Evolutionary conservation across 2,888 invertebrate species (phyloP).

Genomic region (Mechanitis mazaeus): DNA sequence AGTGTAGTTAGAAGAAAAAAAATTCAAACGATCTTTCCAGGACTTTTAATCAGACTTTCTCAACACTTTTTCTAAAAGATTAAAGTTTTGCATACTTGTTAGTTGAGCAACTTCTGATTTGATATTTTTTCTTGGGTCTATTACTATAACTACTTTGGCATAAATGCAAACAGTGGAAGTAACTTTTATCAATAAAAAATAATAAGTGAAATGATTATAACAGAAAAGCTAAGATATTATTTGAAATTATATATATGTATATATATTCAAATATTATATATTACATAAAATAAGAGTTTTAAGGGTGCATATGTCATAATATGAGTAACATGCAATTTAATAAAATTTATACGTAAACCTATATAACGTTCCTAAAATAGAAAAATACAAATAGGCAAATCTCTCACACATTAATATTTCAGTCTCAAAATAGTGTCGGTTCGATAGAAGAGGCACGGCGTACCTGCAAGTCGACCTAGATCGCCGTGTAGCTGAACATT

Average conservation of each 20-base stretch:
- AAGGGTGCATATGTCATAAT: no score
- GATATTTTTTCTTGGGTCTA: slow-evolving; percentile 1
- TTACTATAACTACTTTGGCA: not conserved
- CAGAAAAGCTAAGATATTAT: no score
- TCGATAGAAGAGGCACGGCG: slow-evolving; percentile 7
- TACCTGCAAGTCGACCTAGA: slow-evolving; percentile 16
- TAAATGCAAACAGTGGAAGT: no score
- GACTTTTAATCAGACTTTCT: slow-evolving; percentile 10
- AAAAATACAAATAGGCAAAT: not conserved
- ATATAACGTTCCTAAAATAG: no score
- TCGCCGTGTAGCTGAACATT: slow-evolving; percentile 2
- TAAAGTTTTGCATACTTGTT: slow-evolving; percentile 3
- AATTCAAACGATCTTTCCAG: slow-evolving; percentile 17
- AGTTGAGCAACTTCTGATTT: slow-evolving; percentile 1
- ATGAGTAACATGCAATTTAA: no score
- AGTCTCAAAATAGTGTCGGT: slow-evolving; percentile 18
- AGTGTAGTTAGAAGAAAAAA: slow-evolving; percentile 15
- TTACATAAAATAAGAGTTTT: no score
- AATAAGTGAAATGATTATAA: no score
- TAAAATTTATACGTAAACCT: no score
- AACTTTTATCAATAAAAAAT: no score
- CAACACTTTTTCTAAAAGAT: slow-evolving; percentile 6
- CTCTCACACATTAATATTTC: slow-evolving; percentile 18
- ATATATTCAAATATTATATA: no score
- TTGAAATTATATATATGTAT: no score